A percentile compares a stretch with the other conserved stretches of the same genome.
phyloP scores from a whole-genome alignment of 2,113 vertebrate species.

The Muntiacus muntjak region DNA sequence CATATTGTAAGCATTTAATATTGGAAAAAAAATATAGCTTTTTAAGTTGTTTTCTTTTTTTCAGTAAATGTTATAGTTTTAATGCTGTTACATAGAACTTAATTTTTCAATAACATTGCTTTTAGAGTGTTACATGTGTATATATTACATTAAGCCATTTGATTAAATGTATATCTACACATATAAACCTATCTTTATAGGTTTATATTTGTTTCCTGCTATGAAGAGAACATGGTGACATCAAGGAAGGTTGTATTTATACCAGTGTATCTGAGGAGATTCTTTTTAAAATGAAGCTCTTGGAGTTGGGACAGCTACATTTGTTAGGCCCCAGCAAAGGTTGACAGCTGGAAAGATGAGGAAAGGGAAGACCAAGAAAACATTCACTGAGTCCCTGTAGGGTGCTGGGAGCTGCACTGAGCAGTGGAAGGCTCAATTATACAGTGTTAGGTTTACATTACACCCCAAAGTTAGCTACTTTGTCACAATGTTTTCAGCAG shows the following conservation, averaged over 20 bases:
- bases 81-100: not conserved
- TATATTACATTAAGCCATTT: not conserved
- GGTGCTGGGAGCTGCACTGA: not conserved
- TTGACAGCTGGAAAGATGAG: not conserved
- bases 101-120: not conserved
- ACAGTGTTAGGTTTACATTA: not conserved
- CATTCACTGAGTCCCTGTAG: not conserved
- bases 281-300: not conserved
- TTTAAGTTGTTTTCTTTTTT: conserved; percentile 28
- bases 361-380: not conserved
- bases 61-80: conserved; percentile 29
- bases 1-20: conserved; percentile 31
- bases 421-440: not conserved
- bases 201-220: not conserved
- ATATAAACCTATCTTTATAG: not conserved
- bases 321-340: not conserved
- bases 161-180: not conserved
- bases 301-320: not conserved
- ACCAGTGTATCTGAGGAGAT: not conserved
- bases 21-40: conserved; percentile 3
- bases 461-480: not conserved
- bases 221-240: not conserved
- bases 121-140: not conserved
- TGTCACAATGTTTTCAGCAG: not conserved
- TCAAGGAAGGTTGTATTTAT: not conserved